phyloP scores from a whole-genome alignment of 35 echinoderm and acorn worm species.

The Anneissia japonica region DNA sequence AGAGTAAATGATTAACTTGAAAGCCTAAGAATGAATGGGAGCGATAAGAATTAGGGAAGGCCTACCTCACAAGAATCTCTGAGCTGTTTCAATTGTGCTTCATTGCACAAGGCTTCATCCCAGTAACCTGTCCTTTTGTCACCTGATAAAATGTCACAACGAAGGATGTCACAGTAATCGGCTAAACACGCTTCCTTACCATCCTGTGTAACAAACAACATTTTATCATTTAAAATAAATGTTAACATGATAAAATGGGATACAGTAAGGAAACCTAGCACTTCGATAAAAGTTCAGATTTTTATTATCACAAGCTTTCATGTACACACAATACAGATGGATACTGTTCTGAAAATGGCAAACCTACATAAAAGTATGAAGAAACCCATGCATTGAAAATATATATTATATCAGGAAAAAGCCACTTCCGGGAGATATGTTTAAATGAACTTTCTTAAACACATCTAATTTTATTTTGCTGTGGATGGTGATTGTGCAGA shows the following conservation, averaged over 20 bases:
- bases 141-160: slow-evolving; percentile 62
- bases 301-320: no score
- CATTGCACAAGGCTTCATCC: slow-evolving; percentile 67
- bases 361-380: no score
- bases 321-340: no score
- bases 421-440: no score
- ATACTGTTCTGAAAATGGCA: no score
- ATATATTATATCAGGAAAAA: no score
- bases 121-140: slow-evolving; percentile 48
- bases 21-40: no score
- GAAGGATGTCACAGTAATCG: slow-evolving; percentile 66
- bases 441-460: no score
- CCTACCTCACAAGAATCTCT: slow-evolving; percentile 42
- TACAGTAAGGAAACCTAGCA: neutral
- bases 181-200: slow-evolving; percentile 40
- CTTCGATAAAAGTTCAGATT: neutral
- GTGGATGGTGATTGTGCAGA: no score
- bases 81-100: slow-evolving; percentile 36
- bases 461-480: no score
- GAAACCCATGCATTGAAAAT: no score
- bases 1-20: no score
- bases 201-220: neutral
- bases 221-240: neutral
- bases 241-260: neutral
- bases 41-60: neutral